Conservation (phyloP, 2,888 invertebrate genomes). For the Chrysodeixis includens region DNA sequence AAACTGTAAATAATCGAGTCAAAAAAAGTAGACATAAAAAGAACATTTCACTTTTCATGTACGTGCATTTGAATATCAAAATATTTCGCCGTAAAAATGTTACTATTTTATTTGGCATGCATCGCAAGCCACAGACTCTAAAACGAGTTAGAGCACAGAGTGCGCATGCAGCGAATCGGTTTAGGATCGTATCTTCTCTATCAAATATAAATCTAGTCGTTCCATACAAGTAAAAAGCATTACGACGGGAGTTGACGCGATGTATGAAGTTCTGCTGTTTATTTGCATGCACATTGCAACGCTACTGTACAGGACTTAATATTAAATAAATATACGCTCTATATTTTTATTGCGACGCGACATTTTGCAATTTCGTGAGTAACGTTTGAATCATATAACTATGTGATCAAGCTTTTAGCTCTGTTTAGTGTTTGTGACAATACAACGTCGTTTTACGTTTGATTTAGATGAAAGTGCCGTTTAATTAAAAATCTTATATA, state of each 20-base stretch:
- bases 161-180: constrained; percentile 11
- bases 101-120: constrained; percentile 19
- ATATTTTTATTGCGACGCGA: constrained; percentile 38
- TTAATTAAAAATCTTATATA: no score
- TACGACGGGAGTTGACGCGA: constrained; percentile 25
- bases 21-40: no score
- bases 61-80: neutral
- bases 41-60: no score
- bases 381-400: no score
- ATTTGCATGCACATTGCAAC: constrained; percentile 37
- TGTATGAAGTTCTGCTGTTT: constrained; percentile 34
- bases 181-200: constrained; percentile 15
- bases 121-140: constrained; percentile 22
- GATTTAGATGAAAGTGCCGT: neutral
- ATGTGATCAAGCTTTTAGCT: constrained; percentile 18
- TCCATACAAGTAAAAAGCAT: constrained; percentile 44
- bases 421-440: constrained; percentile 6
- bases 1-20: no score
- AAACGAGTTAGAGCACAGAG: constrained; percentile 22
- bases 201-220: constrained; percentile 37
- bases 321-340: constrained; percentile 42
- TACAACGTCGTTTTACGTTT: neutral
- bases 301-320: constrained; percentile 26
- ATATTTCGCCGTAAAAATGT: constrained; percentile 3
- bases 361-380: constrained; percentile 27